Base-by-base conservation (phyloP, 92 coral and sea anemone species). In the Zoanthus sociatus region DNA sequence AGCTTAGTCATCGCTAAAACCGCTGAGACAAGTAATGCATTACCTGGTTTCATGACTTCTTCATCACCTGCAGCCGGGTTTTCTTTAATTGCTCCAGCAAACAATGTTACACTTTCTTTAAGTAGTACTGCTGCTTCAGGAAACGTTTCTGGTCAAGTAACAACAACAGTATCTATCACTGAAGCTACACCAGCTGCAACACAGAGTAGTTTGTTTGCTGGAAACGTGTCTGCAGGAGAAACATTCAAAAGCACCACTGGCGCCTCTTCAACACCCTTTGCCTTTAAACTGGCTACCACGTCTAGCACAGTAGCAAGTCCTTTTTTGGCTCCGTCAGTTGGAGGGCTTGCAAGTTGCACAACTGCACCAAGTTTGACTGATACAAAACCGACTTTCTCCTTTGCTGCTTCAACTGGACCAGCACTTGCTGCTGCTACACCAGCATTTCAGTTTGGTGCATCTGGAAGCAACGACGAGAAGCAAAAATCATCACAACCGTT, bases 351-450 rank as follows among this genome's bases (percentile, higher is more conserved):
- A 32, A 56, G 13, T 56, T 31, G 12, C 83, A 78, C 70, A 55
- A 13, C 71, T 11, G 42, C 30, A 7, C 70, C 83, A 26, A 54
- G 83, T 33, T 78, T 78, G 12, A 73, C 77, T 12, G 77, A 73
- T 53, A 42, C 77, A 81, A 81, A 81, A 15, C 85, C 75, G 14
- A 63, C 60, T 20, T 81, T 81, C 15, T n/a, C 85, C 6, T 81
- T 81, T 53, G 66, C 47, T 12, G 46, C 76, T 44, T 53, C 74
- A 51, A 7, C 76, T 18, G 75, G 85, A 64, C 18, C 75, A 46
- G 9, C 75, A 21, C 13, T 75, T 44, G 83, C 26, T 42, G 20
- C 48, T 56, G 6, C 75, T 32, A 64, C 75, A 16, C 61, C 9
- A 9, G 51, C 30, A 13, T 81, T 81, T 66, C 75, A 81, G 63